Evolutionary conservation across 2,113 vertebrate species (phyloP), one percentile per base, ranked within the genome.

Genomic region (Diadophis punctatus): DNA sequence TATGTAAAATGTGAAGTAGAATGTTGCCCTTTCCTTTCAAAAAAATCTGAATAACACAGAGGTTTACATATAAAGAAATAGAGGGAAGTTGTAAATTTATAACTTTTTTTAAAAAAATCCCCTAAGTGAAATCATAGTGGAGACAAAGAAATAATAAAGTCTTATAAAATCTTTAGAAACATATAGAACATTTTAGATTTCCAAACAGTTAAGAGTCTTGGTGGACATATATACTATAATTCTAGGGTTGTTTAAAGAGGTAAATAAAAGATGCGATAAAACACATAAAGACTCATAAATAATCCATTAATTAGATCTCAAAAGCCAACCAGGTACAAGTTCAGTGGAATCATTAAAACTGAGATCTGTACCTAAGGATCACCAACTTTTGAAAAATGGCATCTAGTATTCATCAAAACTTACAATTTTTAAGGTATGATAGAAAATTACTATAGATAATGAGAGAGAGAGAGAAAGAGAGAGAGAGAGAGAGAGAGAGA

Each of bases 61-160:
- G 11, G 34, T 8, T 92, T 93, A 87, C 34, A 11, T 63, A n/a
- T n/a, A 93, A 95, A 52, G 55, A 46, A 9, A 68, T 91, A 93
- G 86, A 91, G 3, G n/a, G 39, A 95, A 86, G 48, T 88, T 93
- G 90, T 34, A 2, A 95, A 52, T 52, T 10, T 52, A 52, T 90
- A 94, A 94, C 14, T 55, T 90, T 95, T 23, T 56, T 8, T 58
- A 94, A 94, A 14, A 16, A 93, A 25, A 22, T 92, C 85, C n/a
- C 53, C 14, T 85, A 93, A 94, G 80, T 16, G 86, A n/a, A 94
- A 1, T 20, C 34, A 86, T 39, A 90, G 46, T 23, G 68, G 6
- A 84, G 89, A 11, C 55, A 93, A 94, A 49, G 0, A 6, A 25
- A 68, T 8, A 46, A 11, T 18, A 8, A 87, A 93, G 60, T 6